Percentiles rank a stretch among this genome's conserved stretches.
phyloP scores from a whole-genome alignment of 2,113 vertebrate species.

The Neogobius melanostomus region DNA sequence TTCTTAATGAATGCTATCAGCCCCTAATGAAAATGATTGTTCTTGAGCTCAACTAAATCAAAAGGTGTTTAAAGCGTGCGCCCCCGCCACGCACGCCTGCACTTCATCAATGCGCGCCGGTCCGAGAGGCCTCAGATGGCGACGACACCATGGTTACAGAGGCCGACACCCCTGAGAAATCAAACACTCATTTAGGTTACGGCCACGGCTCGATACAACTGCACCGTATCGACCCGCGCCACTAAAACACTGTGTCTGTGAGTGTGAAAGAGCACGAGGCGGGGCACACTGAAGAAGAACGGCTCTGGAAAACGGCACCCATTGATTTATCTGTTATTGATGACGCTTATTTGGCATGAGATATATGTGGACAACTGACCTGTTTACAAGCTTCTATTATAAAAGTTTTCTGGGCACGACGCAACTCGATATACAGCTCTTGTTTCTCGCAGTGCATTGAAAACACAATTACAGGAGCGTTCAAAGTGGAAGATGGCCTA shows the following conservation, averaged over 20 bases:
- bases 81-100: constrained; percentile 13
- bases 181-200: constrained; percentile 66
- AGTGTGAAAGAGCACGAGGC: constrained; percentile 30
- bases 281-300: constrained; percentile 22
- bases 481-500: constrained; percentile 9
- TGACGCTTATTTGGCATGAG: constrained; percentile 37
- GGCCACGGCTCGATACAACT: constrained; percentile 55
- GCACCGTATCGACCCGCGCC: constrained; percentile 48
- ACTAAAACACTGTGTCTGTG: constrained; percentile 10
- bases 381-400: constrained; percentile 37
- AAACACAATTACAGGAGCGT: not conserved
- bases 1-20: constrained; percentile 58
- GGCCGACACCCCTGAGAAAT: constrained; percentile 57
- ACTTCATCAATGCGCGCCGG: constrained; percentile 50
- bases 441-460: not conserved
- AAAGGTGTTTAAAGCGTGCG: constrained; percentile 49
- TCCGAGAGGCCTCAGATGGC: constrained; percentile 49
- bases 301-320: constrained; percentile 16
- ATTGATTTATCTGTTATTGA: constrained; percentile 50
- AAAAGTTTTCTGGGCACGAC: constrained; percentile 39
- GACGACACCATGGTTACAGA: constrained; percentile 47
- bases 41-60: constrained; percentile 56
- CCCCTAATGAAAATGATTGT: constrained; percentile 65
- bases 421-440: constrained; percentile 19
- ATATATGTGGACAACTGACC: constrained; percentile 40